Base-by-base conservation (phyloP, 2,113 vertebrate genomes). In the Bubo blakistoni region DNA sequence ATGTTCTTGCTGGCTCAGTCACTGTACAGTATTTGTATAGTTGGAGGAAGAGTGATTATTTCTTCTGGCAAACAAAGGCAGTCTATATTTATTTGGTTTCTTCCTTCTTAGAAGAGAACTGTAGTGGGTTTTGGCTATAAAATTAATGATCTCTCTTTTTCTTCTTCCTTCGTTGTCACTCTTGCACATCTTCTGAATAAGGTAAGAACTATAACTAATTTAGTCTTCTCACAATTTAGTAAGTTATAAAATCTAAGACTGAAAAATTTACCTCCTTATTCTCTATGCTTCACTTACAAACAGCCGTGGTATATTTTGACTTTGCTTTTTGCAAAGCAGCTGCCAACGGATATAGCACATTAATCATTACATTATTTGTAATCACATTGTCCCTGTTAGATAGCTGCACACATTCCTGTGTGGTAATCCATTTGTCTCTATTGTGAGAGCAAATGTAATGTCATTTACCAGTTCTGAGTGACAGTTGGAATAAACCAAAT, bases 401-500 rank as follows among this genome's bases (percentile, higher is more conserved):
- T 59, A 88, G 85, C 58, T 81, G 51, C n/a, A 29, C 38, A 34
- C 44, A 91, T 82, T 79, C 77, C 71, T 80, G 34, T 13, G 49
- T 47, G 51, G 85, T 86, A 97, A 96, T 87, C 81, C 66, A 70
- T 90, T 94, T 91, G 38, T 71, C 71, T 90, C 32, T 79, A 46
- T 78, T 91, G 40, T 54, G 25, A 91, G 82, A 92, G 51, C 49
- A 96, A 74, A 67, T 62, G 57, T 93, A 93, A 96, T 96, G 69
- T 91, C 69, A 81, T 96, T 97, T 96, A 74, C 92, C 54, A 74
- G 14, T 25, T 89, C 91, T 96, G 91, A 92, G 88, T 70, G 83
- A 95, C 86, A 78, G 93, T 2, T 88, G 77, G 83, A 88, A 85
- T 84, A 58, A 90, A 92, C 55, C 62, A 95, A 73, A 94, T 81